A percentile compares a stretch with the other conserved stretches of the same genome.
Evolutionary conservation across 2,113 vertebrate species (phyloP).

Genomic region (Octodon degus): DNA sequence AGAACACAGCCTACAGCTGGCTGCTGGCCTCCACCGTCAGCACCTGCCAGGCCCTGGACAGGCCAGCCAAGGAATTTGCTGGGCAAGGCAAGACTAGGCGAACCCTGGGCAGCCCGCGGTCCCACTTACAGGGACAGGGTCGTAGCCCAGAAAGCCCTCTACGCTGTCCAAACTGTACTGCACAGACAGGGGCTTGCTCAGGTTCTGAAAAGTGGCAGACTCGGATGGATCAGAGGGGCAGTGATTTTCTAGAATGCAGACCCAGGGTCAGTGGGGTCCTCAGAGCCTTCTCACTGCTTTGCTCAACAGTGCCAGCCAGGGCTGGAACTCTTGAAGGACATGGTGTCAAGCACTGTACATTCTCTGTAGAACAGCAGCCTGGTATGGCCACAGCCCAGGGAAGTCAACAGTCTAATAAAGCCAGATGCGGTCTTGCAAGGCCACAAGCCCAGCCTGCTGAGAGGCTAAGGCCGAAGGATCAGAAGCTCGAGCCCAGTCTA

Average conservation of each 20-base stretch:
- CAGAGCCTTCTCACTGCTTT: background rate
- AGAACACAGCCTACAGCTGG: background rate
- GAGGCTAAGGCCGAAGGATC: background rate
- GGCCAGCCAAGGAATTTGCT: background rate
- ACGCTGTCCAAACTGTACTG: conserved; percentile 81
- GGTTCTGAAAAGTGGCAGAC: conserved; percentile 84
- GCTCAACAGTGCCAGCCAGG: background rate
- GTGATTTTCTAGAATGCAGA: conserved; percentile 81
- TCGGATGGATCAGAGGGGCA: conserved; percentile 75
- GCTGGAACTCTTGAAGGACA: background rate
- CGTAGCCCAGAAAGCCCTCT: conserved; percentile 78
- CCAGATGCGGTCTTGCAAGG: background rate
- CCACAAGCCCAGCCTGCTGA: background rate
- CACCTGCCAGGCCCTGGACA: background rate
- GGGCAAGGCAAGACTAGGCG: accelerated
- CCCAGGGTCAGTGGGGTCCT: background rate
- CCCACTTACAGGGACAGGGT: conserved; percentile 82
- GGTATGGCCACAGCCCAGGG: background rate
- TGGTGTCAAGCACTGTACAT: accelerated
- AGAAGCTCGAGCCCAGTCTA: background rate
- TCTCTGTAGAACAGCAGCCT: background rate
- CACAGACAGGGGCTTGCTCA: conserved; percentile 75
- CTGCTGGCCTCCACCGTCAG: background rate
- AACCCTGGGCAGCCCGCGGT: accelerated
- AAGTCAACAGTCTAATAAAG: background rate